Base-by-base conservation (phyloP, 2,888 invertebrate genomes). In the Beris chalybata region DNA sequence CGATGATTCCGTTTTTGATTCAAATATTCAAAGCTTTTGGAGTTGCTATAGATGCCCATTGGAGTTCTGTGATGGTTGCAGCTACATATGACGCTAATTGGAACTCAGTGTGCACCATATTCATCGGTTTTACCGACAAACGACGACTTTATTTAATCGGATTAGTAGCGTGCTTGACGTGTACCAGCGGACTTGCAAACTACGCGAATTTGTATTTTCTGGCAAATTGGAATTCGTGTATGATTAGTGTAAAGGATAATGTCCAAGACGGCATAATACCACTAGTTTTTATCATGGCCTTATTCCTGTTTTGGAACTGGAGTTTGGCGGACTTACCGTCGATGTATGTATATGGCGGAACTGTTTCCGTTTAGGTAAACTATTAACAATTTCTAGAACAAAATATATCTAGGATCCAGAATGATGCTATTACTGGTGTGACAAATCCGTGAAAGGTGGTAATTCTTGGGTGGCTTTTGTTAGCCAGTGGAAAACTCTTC, bases 361-460 rank as follows among this genome's bases (percentile, higher is more conserved):
- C 81, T 86, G 4, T 85, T 85, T 71, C 85, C 85, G 0, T 82
- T 84, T 70, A 83, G 83, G 85, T 85, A 72, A 77, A 22, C 22
- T 22, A 22, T 22, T 22, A 22, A 22, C 1, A 22, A 22, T 22
- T 22, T 22, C 22, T 22, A 3, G 22, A 22, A 22, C n/a, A n/a
- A n/a, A n/a, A n/a, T n/a, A n/a, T 22, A 22, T 3, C 22, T 22
- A 2, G 22, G 3, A 22, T 22, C 22, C 22, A 22, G 22, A 22
- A 22, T 22, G 22, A 22, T 22, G 2, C 2, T 22, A 22, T 22
- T 22, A 22, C 22, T 22, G 22, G 22, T 22, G 22, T 22, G 22
- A 22, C 1, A 22, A 22, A 22, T 22, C 2, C 1, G 22, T 22
- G 22, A 22, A 22, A 3, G 1, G 22, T 22, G 22, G 22, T 22